phyloP scores from a whole-genome alignment of 2,888 invertebrate genomes.

The Zelleria hepariella region DNA sequence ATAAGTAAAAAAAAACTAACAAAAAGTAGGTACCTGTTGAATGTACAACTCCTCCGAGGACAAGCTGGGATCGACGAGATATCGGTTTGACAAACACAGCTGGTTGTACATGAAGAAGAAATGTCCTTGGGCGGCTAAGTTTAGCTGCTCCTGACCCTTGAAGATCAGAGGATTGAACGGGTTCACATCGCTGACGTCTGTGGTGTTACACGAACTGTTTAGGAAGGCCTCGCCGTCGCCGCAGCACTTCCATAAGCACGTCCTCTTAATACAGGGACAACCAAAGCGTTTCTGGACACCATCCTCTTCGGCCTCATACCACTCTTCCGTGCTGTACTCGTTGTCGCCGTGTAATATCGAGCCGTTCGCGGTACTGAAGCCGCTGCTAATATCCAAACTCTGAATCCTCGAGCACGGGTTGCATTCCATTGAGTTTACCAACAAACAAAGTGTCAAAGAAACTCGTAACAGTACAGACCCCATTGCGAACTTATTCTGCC shows the following conservation, averaged over 20 bases:
- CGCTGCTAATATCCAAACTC: conserved; percentile 46
- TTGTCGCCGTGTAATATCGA: conserved; percentile 39
- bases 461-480: conserved; percentile 4
- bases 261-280: conserved; percentile 49
- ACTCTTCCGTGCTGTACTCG: conserved; percentile 35
- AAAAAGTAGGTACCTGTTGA: conserved; percentile 42
- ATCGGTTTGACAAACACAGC: conserved; percentile 34
- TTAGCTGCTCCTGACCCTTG: conserved; percentile 28
- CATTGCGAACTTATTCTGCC: background rate
- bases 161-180: conserved; percentile 49
- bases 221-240: conserved; percentile 26
- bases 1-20: too few relatives aligned
- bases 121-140: conserved; percentile 29
- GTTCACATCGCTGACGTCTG: conserved; percentile 27
- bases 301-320: conserved; percentile 38
- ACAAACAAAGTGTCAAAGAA: background rate
- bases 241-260: conserved; percentile 56
- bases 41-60: conserved; percentile 36
- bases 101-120: conserved; percentile 45
- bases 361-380: conserved; percentile 31
- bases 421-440: conserved; percentile 17
- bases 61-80: conserved; percentile 33
- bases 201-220: conserved; percentile 29
- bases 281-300: conserved; percentile 28
- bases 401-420: conserved; percentile 38